phyloP scores from a whole-genome alignment of 2,797 vertebrate genomes.

The Trachurus trachurus region DNA sequence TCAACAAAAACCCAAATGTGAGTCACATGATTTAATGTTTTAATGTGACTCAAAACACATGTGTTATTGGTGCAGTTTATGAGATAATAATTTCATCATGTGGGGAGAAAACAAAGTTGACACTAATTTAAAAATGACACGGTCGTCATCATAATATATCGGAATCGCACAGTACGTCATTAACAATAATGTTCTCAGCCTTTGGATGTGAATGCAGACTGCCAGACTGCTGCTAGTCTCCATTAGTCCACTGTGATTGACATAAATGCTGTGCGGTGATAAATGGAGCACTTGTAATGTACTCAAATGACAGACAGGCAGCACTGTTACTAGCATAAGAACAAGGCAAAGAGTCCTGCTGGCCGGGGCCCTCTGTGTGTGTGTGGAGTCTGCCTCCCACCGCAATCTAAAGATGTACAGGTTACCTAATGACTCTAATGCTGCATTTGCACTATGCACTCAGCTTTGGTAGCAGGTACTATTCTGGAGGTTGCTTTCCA shows the following conservation, averaged over 20 bases:
- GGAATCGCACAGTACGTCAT: neutral
- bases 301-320: neutral
- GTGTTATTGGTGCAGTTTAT: neutral
- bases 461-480: no score
- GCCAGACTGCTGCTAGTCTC: conserved; percentile 1
- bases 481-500: no score
- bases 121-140: neutral
- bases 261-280: neutral
- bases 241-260: conserved; percentile 2
- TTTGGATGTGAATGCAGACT: neutral
- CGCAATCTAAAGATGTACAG: no score
- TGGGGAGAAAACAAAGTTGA: conserved; percentile 19
- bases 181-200: neutral
- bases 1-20: conserved; percentile 1
- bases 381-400: no score
- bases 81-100: conserved; percentile 12
- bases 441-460: no score
- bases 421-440: no score
- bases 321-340: no score
- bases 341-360: neutral
- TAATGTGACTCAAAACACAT: conserved; percentile 14
- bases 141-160: neutral
- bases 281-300: conserved; percentile 9
- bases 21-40: conserved; percentile 2
- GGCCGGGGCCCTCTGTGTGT: no score